phyloP scores from a whole-genome alignment of 2,888 invertebrate genomes.

The Sarcophaga subvicina region DNA sequence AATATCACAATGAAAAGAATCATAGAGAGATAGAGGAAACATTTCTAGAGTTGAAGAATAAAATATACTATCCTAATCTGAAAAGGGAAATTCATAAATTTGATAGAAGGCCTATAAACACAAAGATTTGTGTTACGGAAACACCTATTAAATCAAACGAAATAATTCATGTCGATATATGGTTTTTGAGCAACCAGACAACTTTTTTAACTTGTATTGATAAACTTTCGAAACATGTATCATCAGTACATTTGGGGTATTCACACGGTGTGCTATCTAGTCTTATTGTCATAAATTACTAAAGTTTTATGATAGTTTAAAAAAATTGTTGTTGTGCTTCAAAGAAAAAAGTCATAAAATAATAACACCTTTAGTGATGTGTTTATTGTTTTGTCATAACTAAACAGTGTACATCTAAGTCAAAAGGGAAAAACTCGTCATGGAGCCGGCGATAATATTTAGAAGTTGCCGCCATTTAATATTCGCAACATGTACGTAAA shows the following conservation, averaged over 20 bases:
- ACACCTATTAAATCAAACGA: constrained; percentile 2
- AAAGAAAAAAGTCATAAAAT: background rate
- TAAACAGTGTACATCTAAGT: no score
- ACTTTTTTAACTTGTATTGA: constrained; percentile 18
- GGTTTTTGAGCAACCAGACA: constrained; percentile 13
- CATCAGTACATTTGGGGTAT: background rate
- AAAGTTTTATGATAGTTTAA: no score
- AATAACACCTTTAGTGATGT: no score
- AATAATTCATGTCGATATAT: background rate
- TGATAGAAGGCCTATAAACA: constrained; percentile 59
- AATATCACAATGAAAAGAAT: constrained; percentile 29
- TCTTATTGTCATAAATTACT: no score
- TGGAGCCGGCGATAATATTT: no score
- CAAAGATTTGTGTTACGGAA: constrained; percentile 58
- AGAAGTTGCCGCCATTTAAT: no score
- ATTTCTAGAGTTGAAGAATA: constrained; percentile 50
- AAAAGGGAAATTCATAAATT: constrained; percentile 57
- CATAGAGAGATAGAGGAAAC: constrained; percentile 31
- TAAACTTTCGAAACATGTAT: background rate
- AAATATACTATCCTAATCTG: constrained; percentile 1
- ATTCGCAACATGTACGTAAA: no score
- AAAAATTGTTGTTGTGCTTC: background rate
- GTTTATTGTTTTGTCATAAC: no score
- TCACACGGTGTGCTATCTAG: no score
- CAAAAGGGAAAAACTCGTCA: no score